Percentiles rank a stretch among this genome's conserved stretches.
phyloP scores from a whole-genome alignment of 2,888 invertebrate genomes.

The Apodemia zela region DNA sequence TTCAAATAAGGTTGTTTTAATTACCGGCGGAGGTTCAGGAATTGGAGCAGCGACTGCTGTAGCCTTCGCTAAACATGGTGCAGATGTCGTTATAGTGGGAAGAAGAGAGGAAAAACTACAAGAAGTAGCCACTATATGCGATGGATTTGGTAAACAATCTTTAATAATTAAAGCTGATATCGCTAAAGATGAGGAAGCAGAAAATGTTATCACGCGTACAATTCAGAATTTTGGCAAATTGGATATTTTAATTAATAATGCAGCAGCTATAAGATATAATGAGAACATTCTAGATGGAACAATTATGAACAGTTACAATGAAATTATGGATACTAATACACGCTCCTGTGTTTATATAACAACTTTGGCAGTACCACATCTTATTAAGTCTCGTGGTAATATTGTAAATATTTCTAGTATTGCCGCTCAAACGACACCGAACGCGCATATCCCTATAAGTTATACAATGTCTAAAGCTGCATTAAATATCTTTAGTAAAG shows the following conservation, averaged over 20 bases:
- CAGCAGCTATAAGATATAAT: constrained; percentile 29
- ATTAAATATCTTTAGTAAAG: constrained; percentile 84
- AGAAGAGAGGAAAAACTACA: constrained; percentile 47
- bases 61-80: constrained; percentile 46
- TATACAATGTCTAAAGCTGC: constrained; percentile 28
- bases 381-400: no score
- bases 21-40: constrained; percentile 42
- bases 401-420: constrained; percentile 27
- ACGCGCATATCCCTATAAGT: not conserved
- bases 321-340: no score
- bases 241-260: constrained; percentile 46
- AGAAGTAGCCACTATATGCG: constrained; percentile 41
- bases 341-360: no score
- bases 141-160: constrained; percentile 34
- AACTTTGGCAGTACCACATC: no score
- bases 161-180: constrained; percentile 42
- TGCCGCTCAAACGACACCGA: no score
- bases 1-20: no score
- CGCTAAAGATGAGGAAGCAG: constrained; percentile 36
- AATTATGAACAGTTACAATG: no score
- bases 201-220: constrained; percentile 36
- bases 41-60: constrained; percentile 50
- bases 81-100: constrained; percentile 48
- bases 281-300: no score
- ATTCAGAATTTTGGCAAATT: constrained; percentile 40